These are phyloP conservation scores for Blastomussa wellsi DNA, from an alignment of 92 coral and sea anemone species.

Conservation along the genomic window DNA sequence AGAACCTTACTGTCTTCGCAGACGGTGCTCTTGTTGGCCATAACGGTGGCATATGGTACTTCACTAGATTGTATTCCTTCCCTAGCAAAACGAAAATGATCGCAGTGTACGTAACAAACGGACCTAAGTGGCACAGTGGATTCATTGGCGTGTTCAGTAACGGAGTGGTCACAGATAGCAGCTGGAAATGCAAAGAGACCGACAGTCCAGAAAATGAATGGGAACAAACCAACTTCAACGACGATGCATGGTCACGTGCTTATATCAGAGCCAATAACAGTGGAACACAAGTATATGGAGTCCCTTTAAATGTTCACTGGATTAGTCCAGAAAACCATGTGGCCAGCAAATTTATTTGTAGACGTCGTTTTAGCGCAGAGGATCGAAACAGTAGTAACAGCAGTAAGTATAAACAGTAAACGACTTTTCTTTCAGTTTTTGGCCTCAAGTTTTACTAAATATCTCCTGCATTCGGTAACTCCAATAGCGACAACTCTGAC, in stretches of 20 bases:
- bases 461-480: too few relatives aligned
- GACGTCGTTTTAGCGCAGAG: background rate
- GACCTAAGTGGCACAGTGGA: background rate
- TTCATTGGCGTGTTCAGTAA: slow-evolving; percentile 4
- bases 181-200: slow-evolving; percentile 18
- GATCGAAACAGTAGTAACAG: background rate
- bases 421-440: too few relatives aligned
- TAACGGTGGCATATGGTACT: background rate
- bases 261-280: background rate
- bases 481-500: too few relatives aligned
- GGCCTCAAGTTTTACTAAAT: too few relatives aligned
- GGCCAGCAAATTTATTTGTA: background rate
- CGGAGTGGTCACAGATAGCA: background rate
- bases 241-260: background rate
- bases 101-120: background rate
- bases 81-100: background rate
- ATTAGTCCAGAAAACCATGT: background rate
- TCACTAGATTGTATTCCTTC: background rate
- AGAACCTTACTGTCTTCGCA: background rate
- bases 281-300: background rate
- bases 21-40: background rate
- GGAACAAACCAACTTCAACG: background rate
- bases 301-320: background rate
- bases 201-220: background rate
- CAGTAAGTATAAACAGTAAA: background rate